phyloP scores from a whole-genome alignment of 2,888 invertebrate species.

The Tipula helvola region DNA sequence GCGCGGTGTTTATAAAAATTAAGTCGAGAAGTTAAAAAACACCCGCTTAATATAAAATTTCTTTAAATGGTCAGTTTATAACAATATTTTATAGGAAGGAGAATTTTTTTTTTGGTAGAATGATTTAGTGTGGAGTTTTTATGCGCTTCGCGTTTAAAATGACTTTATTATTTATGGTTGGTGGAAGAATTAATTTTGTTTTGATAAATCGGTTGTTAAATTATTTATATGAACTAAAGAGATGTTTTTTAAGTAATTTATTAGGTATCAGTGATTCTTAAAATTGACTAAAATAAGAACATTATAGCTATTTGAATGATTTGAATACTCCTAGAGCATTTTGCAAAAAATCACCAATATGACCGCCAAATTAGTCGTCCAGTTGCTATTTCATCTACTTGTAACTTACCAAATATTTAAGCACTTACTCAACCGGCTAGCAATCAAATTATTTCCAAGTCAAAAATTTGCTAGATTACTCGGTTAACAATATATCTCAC shows the following conservation, averaged over 20 bases:
- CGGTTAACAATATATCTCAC: too few species aligned
- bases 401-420: too few species aligned
- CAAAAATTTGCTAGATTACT: too few species aligned
- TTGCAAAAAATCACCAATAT: too few species aligned
- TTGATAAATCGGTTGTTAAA: background rate
- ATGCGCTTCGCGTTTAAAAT: background rate
- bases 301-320: too few species aligned
- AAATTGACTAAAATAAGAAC: background rate
- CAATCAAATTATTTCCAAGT: too few species aligned
- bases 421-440: too few species aligned
- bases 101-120: background rate
- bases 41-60: background rate
- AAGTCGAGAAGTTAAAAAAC: background rate
- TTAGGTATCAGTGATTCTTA: background rate
- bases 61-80: background rate
- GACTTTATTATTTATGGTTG: background rate
- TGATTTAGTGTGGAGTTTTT: background rate
- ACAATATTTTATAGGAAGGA: background rate
- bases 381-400: too few species aligned
- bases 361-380: too few species aligned
- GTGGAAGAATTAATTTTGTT: background rate
- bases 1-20: background rate
- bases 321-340: too few species aligned
- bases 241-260: background rate
- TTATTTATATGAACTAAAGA: background rate